Evolutionary conservation across 1,140 invertebrate species (phyloP), one percentile per base, ranked within the genome.

Genomic region (Meteorus sp.): DNA sequence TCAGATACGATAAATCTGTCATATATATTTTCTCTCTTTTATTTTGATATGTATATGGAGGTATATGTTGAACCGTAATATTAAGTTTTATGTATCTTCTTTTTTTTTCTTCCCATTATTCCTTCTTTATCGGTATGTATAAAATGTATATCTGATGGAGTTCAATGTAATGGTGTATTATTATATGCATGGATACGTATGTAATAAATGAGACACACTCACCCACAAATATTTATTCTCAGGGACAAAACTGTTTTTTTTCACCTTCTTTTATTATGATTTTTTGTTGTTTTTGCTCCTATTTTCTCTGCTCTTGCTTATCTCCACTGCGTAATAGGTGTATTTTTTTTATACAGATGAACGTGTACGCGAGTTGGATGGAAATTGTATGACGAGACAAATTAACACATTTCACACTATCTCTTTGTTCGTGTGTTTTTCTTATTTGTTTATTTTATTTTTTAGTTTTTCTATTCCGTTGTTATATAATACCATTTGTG

Each of bases 211-310:
- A 20, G 43, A 23, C 4, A 45, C 19, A 45, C 43, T 45, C 43
- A 45, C 43, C 43, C 43, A 23, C 43, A 22, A 45, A 45, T 45
- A 23, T 23, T n/a, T n/a, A n/a, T 23, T 11, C 43, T 45, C 43
- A 45, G 43, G 43, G 22, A 45, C 43, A 45, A 45, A n/a, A n/a
- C n/a, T n/a, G 9, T 45, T 45, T 45, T 43, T 45, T 45, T 39
- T 39, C 35, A 15, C 17, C 25, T 23, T 7, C 13, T 45, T 20
- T 13, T 45, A 23, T 45, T 45, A 23, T 23, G 20, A 23, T 23
- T 9, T 2, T 19, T n/a, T n/a, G n/a, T n/a, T n/a, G n/a, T n/a
- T n/a, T n/a, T n/a, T n/a, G n/a, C n/a, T n/a, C n/a, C n/a, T n/a
- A n/a, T n/a, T n/a, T n/a, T n/a, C n/a, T n/a, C n/a, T n/a, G n/a